phyloP scores from a whole-genome alignment of 2,113 vertebrate genomes.

The Bos javanicus region DNA sequence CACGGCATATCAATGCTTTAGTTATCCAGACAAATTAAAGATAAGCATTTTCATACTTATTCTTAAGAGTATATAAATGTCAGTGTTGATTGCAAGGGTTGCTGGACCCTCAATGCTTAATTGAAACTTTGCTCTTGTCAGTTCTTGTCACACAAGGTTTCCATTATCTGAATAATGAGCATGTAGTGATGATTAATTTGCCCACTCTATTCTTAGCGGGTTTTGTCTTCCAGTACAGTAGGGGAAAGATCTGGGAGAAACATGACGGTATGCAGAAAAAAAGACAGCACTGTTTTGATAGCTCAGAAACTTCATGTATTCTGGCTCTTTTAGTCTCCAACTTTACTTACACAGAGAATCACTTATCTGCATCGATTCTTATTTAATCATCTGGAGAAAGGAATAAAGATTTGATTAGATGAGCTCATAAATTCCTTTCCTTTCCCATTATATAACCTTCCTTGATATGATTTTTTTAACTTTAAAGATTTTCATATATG shows the following conservation, averaged over 20 bases:
- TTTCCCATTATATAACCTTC: neutral
- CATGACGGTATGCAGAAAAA: neutral
- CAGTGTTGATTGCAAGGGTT: conserved; percentile 28
- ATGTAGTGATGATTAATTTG: conserved; percentile 3
- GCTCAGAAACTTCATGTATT: neutral
- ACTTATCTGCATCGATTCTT: neutral
- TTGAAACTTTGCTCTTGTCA: conserved; percentile 32
- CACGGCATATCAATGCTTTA: neutral
- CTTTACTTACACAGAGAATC: neutral
- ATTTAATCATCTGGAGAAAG: neutral
- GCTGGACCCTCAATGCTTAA: conserved; percentile 14
- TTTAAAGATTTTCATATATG: neutral
- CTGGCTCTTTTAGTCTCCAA: neutral
- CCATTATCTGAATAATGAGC: conserved; percentile 26
- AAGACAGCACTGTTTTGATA: neutral
- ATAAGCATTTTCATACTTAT: conserved; percentile 24
- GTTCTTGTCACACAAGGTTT: conserved; percentile 26
- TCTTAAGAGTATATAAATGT: neutral
- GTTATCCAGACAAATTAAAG: neutral
- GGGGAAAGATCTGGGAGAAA: neutral
- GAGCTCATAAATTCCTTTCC: neutral
- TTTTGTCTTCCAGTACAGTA: neutral
- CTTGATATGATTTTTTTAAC: neutral
- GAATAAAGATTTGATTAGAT: neutral
- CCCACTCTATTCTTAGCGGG: neutral